Percentiles rank a stretch among this genome's conserved stretches.
These are phyloP conservation scores for Xylota sylvarum DNA, from an alignment of 2,888 invertebrate genomes.

Conservation along the genomic window DNA sequence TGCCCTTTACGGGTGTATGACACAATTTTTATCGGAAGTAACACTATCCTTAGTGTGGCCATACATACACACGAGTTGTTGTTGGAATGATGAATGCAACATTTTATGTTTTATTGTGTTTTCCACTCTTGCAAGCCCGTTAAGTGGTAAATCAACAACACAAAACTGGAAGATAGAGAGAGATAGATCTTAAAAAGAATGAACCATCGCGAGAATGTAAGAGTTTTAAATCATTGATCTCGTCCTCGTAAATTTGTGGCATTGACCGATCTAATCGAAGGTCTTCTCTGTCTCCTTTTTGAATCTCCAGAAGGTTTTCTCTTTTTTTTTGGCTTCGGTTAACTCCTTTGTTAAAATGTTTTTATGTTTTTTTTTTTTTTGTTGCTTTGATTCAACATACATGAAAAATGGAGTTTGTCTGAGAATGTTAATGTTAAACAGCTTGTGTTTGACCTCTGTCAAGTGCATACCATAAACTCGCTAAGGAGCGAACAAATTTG, in stretches of 20 bases:
- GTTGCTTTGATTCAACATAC: constrained; percentile 32
- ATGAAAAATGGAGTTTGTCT: constrained; percentile 63
- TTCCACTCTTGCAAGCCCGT: constrained; percentile 19
- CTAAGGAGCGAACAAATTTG: neutral
- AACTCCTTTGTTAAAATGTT: constrained; percentile 15
- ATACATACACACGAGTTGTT: too few species aligned
- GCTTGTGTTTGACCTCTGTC: constrained; percentile 52
- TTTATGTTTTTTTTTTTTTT: neutral
- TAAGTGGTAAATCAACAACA: constrained; percentile 30
- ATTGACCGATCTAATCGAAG: constrained; percentile 74
- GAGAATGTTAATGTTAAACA: constrained; percentile 65
- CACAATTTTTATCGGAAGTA: constrained; percentile 15
- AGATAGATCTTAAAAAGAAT: neutral
- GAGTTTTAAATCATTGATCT: constrained; percentile 66
- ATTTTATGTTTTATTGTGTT: constrained; percentile 13
- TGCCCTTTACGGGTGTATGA: neutral
- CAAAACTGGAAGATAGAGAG: neutral
- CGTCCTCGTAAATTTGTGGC: constrained; percentile 69
- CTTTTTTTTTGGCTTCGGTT: neutral
- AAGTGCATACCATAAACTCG: constrained; percentile 12
- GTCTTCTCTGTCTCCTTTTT: constrained; percentile 57
- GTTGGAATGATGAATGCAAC: constrained; percentile 19
- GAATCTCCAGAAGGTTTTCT: constrained; percentile 15
- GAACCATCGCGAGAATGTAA: constrained; percentile 15
- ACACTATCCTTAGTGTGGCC: neutral